Conservation (phyloP, 2,113 vertebrate genomes). For the Isurus oxyrinchus region DNA sequence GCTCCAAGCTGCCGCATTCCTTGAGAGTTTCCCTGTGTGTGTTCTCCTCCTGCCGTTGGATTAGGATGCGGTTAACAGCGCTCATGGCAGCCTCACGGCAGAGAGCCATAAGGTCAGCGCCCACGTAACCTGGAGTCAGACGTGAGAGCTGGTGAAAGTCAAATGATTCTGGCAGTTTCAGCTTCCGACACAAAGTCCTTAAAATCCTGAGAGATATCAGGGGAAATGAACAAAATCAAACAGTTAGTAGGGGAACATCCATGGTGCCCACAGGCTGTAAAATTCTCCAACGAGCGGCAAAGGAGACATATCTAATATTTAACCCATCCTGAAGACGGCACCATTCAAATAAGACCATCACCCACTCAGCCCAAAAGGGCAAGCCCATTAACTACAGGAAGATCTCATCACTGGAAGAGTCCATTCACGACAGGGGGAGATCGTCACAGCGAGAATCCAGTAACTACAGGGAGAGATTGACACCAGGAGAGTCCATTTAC, state of each 20-base stretch:
- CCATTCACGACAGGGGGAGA: no score
- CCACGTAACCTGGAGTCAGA: constrained; percentile 86
- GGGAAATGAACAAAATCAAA: neutral
- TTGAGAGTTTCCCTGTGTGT: neutral
- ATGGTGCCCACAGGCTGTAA: neutral
- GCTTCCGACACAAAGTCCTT: constrained; percentile 78
- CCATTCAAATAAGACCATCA: no score
- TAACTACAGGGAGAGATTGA: no score
- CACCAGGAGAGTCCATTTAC: no score
- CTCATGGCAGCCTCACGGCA: constrained; percentile 83
- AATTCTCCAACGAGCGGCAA: neutral
- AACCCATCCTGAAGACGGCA: neutral
- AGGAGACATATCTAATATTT: no score
- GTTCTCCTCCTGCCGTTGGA: constrained; percentile 43
- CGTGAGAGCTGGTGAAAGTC: constrained; percentile 69
- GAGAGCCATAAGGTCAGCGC: constrained; percentile 88
- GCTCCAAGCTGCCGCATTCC: neutral
- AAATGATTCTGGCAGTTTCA: constrained; percentile 70
- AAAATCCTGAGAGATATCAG: constrained; percentile 69
- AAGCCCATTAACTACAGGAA: no score
- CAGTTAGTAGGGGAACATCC: neutral
- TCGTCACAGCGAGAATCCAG: no score
- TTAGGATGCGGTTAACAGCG: constrained; percentile 70
- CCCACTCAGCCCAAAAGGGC: no score
- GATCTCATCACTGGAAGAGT: no score